A percentile compares a stretch with the other conserved stretches of the same genome.
Evolutionary conservation across 2,797 vertebrate genomes (phyloP).

Genomic region (Anguilla megastoma): DNA sequence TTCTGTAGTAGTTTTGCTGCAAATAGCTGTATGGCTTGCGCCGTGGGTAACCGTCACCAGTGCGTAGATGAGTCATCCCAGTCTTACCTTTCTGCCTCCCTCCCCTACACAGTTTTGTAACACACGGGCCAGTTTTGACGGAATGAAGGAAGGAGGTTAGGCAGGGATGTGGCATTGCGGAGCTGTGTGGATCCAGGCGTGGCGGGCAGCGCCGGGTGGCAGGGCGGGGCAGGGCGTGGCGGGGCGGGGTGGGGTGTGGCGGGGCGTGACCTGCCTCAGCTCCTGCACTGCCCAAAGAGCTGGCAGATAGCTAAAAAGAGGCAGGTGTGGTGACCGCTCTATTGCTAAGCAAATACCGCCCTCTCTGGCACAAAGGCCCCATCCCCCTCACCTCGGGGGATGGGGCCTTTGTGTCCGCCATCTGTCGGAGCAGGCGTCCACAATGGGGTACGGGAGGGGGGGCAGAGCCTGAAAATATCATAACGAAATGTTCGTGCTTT

Average conservation of each 20-base stretch:
- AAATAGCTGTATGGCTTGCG: not conserved
- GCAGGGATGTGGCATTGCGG: not conserved
- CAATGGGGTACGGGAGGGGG: constrained; percentile 12
- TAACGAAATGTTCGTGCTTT: constrained; percentile 25
- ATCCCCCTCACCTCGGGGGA: constrained; percentile 3
- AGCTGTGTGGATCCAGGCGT: not conserved
- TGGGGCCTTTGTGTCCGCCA: constrained; percentile 32
- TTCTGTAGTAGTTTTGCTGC: not conserved
- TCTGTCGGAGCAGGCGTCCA: constrained; percentile 29
- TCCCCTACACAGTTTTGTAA: not conserved
- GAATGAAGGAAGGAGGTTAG: not conserved
- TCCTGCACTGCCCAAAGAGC: not conserved
- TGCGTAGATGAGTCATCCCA: not conserved
- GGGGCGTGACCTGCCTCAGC: not conserved
- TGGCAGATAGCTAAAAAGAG: constrained; percentile 33
- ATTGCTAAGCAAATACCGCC: constrained; percentile 33
- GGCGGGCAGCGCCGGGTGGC: not conserved
- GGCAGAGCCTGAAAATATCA: constrained; percentile 27
- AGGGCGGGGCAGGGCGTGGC: not conserved
- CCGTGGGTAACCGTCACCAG: not conserved
- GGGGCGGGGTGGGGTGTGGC: not conserved
- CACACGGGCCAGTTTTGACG: not conserved
- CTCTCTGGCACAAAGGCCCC: not conserved
- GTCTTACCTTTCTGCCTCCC: not conserved
- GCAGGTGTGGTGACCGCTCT: constrained; percentile 36